Evolutionary conservation across 2,113 vertebrate species (phyloP), one percentile per base, ranked within the genome.

Genomic region (Murina feae): DNA sequence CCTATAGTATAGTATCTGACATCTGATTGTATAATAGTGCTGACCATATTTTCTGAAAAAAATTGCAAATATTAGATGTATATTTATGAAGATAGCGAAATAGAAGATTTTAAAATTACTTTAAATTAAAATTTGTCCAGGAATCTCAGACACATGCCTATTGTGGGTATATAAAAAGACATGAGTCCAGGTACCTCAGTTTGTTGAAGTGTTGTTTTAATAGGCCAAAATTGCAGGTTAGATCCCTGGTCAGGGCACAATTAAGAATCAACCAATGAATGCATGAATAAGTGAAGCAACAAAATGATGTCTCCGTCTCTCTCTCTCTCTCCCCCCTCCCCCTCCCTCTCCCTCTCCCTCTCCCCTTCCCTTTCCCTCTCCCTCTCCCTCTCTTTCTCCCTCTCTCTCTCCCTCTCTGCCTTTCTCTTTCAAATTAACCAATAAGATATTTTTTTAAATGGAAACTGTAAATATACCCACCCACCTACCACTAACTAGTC

Each of bases 81-180:
- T 89, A 79, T 94, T 91, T 79, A 85, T 55, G 21, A 23, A 35
- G 4, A 82, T 6, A 82, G n/a, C 60, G 16, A 78, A 9, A 87
- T 14, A 55, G 74, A 74, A 89, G 75, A 23, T 28, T 71, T 87
- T 63, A 14, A 49, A 83, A 89, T 35, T 86, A 18, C 66, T 95
- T 89, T 83, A 91, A 88, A 84, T 92, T 95, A 90, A 86, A 66
- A 94, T 76, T 20, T 92, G 14, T 11, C 32, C 2, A 32, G 42
- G 3, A 55, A 86, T 53, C 55, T 69, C 47, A 81, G 28, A 17
- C 14, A 58, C 16, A 32, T 71, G 30, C 2, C 12, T 44, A 0
- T 55, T 86, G 4, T 32, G 30, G 6, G 0, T 49, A 0, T 63
- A 11, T 69, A 5, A 10, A 68, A 78, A 71, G 53, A 30, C 3